Base-by-base conservation (phyloP, 2,888 invertebrate species). In the Plemyria rubiginata region DNA sequence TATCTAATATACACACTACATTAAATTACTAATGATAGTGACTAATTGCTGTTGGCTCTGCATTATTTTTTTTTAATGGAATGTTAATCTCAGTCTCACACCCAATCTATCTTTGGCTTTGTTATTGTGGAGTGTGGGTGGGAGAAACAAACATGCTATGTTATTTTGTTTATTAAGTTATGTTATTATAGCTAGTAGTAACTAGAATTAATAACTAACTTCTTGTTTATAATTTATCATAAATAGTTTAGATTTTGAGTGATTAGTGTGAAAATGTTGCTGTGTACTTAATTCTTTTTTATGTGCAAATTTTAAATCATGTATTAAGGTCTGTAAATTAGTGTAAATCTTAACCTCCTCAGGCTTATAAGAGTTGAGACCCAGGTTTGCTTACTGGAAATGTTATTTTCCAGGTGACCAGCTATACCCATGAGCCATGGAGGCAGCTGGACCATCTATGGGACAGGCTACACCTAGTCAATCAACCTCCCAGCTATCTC, bases 361-460 rank as follows among this genome's bases (percentile, higher is more conserved):
- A n/a, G n/a, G n/a, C n/a, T n/a, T n/a, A n/a, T n/a, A n/a, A n/a
- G n/a, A n/a, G n/a, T n/a, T n/a, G n/a, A n/a, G n/a, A n/a, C n/a
- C n/a, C n/a, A n/a, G 22, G 22, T 22, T 22, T 22, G 22, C 22
- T 22, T 22, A 22, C 22, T 22, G 22, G 22, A 22, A 22, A 22
- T 22, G 32, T 32, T 8, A 32, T 32, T 52, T 60, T 56, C 0
- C 69, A 87, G 87, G 85, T 67, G 72, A 73, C 36, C 71, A 64
- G 38, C 58, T 84, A 45, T 72, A 76, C 57, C 80, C 81, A 68
- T 85, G 74, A 81, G 68, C 54, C 7, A 87, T 87, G 87, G 84
- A 84, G 57, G 67, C 70, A 22, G 51, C 68, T 49, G 67, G 73
- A 32, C 64, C 69, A 29, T 58, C 68, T 41, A 36, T 54, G 45